Conservation (phyloP, 2,888 invertebrate genomes). For the Smittia sp. region DNA sequence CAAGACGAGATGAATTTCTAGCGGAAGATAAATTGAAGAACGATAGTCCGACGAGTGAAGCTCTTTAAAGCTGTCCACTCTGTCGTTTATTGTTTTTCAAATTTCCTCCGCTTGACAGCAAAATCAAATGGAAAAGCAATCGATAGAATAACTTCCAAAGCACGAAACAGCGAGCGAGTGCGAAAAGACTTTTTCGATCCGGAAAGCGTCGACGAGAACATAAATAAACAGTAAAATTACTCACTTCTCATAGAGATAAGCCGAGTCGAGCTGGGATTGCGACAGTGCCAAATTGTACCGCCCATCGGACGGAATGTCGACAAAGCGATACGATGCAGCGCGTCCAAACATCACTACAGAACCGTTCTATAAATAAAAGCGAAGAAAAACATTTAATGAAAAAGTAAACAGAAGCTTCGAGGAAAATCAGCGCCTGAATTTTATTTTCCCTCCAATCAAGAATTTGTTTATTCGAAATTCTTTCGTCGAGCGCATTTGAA, state of each 20-base stretch:
- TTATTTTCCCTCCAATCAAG: neutral
- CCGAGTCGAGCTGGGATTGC: constrained; percentile 70
- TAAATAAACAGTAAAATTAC: constrained; percentile 46
- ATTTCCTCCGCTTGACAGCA: too few species aligned
- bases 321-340: constrained; percentile 80
- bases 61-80: too few species aligned
- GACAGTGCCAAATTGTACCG: constrained; percentile 73
- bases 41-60: too few species aligned
- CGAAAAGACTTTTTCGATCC: neutral
- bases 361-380: constrained; percentile 63
- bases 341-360: constrained; percentile 82
- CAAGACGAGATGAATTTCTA: neutral
- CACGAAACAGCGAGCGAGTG: too few species aligned
- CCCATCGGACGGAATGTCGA: constrained; percentile 79
- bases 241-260: constrained; percentile 80
- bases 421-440: constrained; percentile 8
- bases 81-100: too few species aligned
- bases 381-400: constrained; percentile 18
- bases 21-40: constrained; percentile 43
- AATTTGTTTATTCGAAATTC: constrained; percentile 11
- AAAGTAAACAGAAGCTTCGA: neutral
- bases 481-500: neutral
- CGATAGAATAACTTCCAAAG: too few species aligned
- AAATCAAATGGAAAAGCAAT: too few species aligned
- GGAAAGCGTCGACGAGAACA: neutral